These are phyloP conservation scores for Nibea coibor DNA, from an alignment of 2,113 vertebrate species.

Conservation along the genomic window DNA sequence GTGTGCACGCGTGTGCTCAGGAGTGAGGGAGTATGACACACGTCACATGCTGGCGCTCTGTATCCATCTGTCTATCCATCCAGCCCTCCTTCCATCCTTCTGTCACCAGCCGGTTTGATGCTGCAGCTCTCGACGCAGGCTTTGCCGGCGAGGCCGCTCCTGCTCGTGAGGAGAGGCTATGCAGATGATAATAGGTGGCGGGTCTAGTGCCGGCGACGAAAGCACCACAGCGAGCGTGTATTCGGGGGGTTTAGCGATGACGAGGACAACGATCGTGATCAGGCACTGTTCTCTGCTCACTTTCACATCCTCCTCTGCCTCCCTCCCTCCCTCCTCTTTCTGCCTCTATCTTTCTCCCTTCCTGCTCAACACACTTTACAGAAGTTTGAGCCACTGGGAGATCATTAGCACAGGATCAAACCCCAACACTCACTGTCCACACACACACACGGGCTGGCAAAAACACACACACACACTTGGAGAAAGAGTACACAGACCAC, in stretches of 20 bases:
- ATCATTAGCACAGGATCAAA: constrained; percentile 81
- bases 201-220: constrained; percentile 9
- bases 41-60: constrained; percentile 55
- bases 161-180: constrained; percentile 10
- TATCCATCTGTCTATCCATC: constrained; percentile 68
- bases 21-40: constrained; percentile 59
- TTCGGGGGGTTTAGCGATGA: constrained; percentile 15
- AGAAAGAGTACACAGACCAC: constrained; percentile 38
- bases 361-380: constrained; percentile 67
- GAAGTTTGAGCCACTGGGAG: constrained; percentile 79
- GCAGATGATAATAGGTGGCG: constrained; percentile 3
- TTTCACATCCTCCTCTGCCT: constrained; percentile 14
- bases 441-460: constrained; percentile 26
- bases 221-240: background rate
- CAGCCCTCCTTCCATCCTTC: constrained; percentile 60
- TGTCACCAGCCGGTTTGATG: constrained; percentile 61
- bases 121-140: constrained; percentile 36
- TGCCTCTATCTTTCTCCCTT: constrained; percentile 37
- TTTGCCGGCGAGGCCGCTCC: constrained; percentile 35
- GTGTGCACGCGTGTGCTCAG: constrained; percentile 48
- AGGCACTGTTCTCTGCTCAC: constrained; percentile 30
- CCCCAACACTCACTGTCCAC: constrained; percentile 63
- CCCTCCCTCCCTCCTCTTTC: background rate
- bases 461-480: constrained; percentile 24
- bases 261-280: constrained; percentile 36